A percentile compares a stretch with the other conserved stretches of the same genome.
Conservation (phyloP, 2,888 invertebrate species). For the Cosmopolites sordidus region DNA sequence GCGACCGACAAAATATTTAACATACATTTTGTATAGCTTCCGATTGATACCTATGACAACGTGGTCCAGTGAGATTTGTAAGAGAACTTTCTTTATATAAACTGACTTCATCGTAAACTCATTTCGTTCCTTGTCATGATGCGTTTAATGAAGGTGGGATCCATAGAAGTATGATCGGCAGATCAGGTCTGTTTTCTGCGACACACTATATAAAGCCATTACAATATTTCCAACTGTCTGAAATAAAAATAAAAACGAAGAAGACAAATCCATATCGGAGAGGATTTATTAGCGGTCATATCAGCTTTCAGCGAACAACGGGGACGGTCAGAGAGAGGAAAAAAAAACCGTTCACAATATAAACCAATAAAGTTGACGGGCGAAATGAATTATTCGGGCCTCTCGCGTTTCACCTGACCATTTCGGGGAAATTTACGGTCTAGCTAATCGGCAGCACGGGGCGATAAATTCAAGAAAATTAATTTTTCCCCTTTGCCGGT, state of each 20-base stretch:
- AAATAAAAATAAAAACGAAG: not conserved
- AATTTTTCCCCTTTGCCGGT: constrained; percentile 25
- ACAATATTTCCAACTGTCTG: not conserved
- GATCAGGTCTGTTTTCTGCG: no score
- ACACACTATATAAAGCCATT: no score
- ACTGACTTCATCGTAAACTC: no score
- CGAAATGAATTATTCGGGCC: constrained; percentile 25
- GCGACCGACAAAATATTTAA: not conserved
- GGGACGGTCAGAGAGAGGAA: constrained; percentile 2
- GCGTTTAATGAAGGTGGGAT: no score
- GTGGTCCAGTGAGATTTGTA: no score
- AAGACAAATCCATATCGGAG: not conserved
- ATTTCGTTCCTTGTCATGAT: no score
- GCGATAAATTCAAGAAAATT: constrained; percentile 30
- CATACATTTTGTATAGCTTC: no score
- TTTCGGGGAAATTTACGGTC: constrained; percentile 22
- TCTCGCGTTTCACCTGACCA: constrained; percentile 27
- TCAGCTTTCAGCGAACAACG: constrained; percentile 9
- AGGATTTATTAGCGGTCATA: constrained; percentile 7
- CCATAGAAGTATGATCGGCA: no score
- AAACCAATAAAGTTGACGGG: constrained; percentile 26
- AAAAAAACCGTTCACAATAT: constrained; percentile 19
- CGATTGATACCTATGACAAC: no score
- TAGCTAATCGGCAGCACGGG: constrained; percentile 27
- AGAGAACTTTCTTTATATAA: no score